These are phyloP conservation scores for Danio albolineatus DNA, from an alignment of 2,797 vertebrate species.

Conservation along the genomic window DNA sequence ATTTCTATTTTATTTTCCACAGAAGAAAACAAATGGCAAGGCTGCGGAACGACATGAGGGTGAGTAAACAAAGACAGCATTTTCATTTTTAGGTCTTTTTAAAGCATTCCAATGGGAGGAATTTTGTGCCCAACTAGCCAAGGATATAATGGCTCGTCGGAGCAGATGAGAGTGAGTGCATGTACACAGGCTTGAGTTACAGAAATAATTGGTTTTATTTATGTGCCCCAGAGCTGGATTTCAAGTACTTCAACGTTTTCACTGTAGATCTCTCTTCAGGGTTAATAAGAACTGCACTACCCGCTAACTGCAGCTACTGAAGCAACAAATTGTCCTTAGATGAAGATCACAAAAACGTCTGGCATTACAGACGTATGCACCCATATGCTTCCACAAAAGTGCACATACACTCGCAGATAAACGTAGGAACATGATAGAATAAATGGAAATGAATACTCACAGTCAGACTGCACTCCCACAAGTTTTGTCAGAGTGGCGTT, in stretches of 20 bases:
- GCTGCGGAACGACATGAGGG: background rate
- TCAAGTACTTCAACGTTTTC: conserved; percentile 14
- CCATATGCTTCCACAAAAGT: conserved; percentile 3
- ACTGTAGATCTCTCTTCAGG: conserved; percentile 23
- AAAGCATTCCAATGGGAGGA: conserved; percentile 23
- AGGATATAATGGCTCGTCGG: conserved; percentile 34
- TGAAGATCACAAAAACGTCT: conserved; percentile 44
- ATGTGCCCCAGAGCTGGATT: conserved; percentile 25
- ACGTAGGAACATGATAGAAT: conserved; percentile 33
- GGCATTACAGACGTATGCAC: conserved; percentile 45
- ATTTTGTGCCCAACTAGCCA: conserved; percentile 16
- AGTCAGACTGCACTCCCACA: conserved; percentile 64
- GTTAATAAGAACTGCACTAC: conserved; percentile 41
- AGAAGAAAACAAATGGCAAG: background rate
- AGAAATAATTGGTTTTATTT: conserved; percentile 49
- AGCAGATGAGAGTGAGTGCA: conserved; percentile 22
- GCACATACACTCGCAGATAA: conserved; percentile 35
- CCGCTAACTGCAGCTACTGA: conserved; percentile 21
- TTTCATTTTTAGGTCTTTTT: conserved; percentile 1
- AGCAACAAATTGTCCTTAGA: conserved; percentile 38
- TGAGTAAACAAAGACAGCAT: background rate
- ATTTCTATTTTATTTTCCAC: background rate
- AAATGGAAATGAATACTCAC: conserved; percentile 76
- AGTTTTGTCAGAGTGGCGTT: conserved; percentile 71
- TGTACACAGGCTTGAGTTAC: conserved; percentile 46